Base-by-base conservation (phyloP, 2,888 invertebrate species). In the Pocota personata region DNA sequence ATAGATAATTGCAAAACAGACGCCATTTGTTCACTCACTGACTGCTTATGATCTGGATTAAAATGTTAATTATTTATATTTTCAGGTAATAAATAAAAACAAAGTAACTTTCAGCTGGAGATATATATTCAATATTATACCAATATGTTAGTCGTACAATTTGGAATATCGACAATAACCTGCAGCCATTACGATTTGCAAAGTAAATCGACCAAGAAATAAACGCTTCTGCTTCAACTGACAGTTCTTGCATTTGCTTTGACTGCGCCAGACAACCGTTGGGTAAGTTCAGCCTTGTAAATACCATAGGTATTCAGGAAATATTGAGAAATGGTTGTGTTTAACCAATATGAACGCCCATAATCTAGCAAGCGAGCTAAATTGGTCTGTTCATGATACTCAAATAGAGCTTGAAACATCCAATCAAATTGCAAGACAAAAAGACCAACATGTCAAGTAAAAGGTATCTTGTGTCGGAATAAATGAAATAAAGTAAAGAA, bases 1-100 rank as follows among this genome's bases (percentile, higher is more conserved):
- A 40, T 24, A 19, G 5, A 19, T 27, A 37, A 37, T 35, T 69
- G 60, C 14, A 46, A 55, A 62, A 55, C 48, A 8, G 62, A 64
- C 71, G 71, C 78, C 71, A 78, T 62, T 71, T 62, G 35, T 32
- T 71, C 16, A 24, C 21, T 14, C 43, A 7, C 19, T 60, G n/a
- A 24, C 16, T 55, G n/a, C 16, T 30, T n/a, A 46, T 24, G 12
- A 12, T 35, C 19, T 50, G 16, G 6, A 21, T 43, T 57, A 19
- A 14, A 32, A 37, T 37, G 21, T 24, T 35, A 14, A 21, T 8
- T 43, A 4, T 21, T 37, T 14, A 3, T 16, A 4, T 37, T 24
- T 24, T 0, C n/a, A 14, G 16, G 19, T 6, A 30, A 46, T 19
- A n/a, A 46, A 55, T 32, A 32, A 55, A 10, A 14, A 57, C 19